Evolutionary conservation across 2,113 vertebrate species (phyloP).

Genomic region (Mionectes macconnelli): DNA sequence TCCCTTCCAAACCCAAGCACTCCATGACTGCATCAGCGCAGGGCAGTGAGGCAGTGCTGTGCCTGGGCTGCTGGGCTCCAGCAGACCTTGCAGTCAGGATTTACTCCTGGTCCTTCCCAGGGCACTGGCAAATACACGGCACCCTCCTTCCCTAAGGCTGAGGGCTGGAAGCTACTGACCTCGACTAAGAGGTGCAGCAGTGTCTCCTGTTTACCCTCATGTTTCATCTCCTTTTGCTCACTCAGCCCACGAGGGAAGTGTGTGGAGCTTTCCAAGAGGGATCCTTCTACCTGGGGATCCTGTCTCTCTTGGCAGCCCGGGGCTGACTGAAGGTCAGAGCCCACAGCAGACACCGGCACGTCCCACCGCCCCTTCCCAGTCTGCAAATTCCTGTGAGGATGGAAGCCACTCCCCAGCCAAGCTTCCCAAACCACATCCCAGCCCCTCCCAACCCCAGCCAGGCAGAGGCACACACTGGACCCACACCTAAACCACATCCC

Average conservation of each 20-base stretch:
- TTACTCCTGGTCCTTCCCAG: background rate
- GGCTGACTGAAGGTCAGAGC: background rate
- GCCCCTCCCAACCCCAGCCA: background rate
- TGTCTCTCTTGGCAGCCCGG: accelerated
- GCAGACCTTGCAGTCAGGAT: background rate
- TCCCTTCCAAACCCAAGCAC: background rate
- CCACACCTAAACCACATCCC: background rate
- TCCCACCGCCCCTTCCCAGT: background rate
- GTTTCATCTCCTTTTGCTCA: background rate
- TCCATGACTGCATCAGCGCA: background rate
- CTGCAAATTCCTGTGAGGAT: accelerated
- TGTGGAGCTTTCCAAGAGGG: accelerated
- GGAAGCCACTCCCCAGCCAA: background rate
- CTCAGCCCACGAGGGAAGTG: background rate
- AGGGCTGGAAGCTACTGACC: background rate
- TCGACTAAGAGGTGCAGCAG: background rate
- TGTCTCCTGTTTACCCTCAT: background rate
- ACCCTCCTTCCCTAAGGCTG: accelerated
- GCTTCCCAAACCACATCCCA: background rate
- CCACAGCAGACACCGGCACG: background rate
- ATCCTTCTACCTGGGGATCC: background rate
- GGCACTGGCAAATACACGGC: background rate
- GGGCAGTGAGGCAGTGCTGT: accelerated
- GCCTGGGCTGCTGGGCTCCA: background rate
- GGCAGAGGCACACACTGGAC: accelerated